Percentiles rank a stretch among this genome's conserved stretches.
Evolutionary conservation across 2,888 invertebrate genomes (phyloP).

Genomic region (Protonemura montana): DNA sequence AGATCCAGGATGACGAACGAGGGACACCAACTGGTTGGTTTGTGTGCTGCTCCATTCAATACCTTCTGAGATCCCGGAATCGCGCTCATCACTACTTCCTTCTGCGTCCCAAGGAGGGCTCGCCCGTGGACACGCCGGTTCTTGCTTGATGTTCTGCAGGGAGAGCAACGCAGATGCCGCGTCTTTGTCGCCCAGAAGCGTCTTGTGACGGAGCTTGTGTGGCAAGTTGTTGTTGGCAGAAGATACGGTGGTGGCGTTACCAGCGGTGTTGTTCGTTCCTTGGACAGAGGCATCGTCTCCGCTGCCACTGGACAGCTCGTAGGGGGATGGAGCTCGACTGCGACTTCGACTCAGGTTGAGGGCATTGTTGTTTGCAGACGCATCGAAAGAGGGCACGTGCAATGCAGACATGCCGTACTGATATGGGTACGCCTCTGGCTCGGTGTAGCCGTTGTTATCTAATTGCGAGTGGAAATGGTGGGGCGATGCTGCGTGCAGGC

Average conservation of each 20-base stretch:
- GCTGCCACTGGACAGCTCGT: slow-evolving; percentile 79
- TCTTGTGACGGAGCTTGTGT: slow-evolving; percentile 90
- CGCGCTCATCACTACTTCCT: slow-evolving; percentile 88
- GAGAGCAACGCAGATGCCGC: slow-evolving; percentile 80
- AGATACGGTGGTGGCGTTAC: slow-evolving; percentile 43
- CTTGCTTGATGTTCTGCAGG: slow-evolving; percentile 85
- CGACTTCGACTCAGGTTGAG: slow-evolving; percentile 57
- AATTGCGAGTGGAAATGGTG: slow-evolving; percentile 50
- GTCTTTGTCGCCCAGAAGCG: slow-evolving; percentile 88
- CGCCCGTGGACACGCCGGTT: slow-evolving; percentile 75
- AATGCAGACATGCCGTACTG: slow-evolving; percentile 53
- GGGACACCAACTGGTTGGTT: slow-evolving; percentile 60
- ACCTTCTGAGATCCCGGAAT: slow-evolving; percentile 87
- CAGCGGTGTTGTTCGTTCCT: slow-evolving; percentile 51
- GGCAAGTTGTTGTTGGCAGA: slow-evolving; percentile 79
- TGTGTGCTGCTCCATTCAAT: slow-evolving; percentile 66
- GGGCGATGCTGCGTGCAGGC: slow-evolving; percentile 58
- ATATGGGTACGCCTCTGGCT: slow-evolving; percentile 57
- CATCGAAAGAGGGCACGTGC: slow-evolving; percentile 59
- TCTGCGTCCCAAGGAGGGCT: slow-evolving; percentile 89
- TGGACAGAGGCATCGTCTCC: slow-evolving; percentile 66
- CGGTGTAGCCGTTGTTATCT: slow-evolving; percentile 62
- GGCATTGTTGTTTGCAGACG: slow-evolving; percentile 56
- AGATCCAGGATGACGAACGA: slow-evolving; percentile 57
- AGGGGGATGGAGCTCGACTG: slow-evolving; percentile 72